Evolutionary conservation across 2,888 invertebrate species (phyloP).

Genomic region (Lasioglossum zephyrum): DNA sequence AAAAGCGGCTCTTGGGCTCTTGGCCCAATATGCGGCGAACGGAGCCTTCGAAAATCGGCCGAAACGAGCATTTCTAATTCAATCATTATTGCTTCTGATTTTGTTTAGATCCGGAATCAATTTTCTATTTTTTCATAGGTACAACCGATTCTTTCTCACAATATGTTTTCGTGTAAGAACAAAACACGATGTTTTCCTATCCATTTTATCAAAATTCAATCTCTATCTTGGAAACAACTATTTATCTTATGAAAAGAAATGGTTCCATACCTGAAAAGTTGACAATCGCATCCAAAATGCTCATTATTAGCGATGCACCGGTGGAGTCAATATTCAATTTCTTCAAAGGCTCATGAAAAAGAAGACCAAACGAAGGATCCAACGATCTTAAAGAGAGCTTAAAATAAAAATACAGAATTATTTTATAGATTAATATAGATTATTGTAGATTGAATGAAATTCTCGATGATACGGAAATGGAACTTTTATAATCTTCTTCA

Average conservation of each 20-base stretch:
- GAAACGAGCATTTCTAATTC: no score
- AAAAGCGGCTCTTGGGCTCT: no score
- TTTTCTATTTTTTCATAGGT: no score
- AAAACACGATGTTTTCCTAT: not conserved
- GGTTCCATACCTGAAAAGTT: constrained; percentile 88
- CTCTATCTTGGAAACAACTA: not conserved
- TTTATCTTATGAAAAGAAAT: not conserved
- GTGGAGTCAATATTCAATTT: constrained; percentile 90
- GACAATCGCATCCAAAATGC: constrained; percentile 90
- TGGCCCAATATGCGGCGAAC: no score
- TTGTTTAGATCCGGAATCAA: no score
- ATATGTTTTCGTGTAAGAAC: not conserved
- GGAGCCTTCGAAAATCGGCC: no score
- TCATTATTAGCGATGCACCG: constrained; percentile 90
- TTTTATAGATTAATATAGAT: not conserved
- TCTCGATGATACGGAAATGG: not conserved
- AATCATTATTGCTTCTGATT: no score
- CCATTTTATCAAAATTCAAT: not conserved
- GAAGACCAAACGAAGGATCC: constrained; percentile 92
- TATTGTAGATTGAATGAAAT: not conserved
- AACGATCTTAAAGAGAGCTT: constrained; percentile 92
- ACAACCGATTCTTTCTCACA: no score
- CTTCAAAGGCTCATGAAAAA: constrained; percentile 90
- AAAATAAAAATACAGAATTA: not conserved
- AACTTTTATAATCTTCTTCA: not conserved